phyloP scores from a whole-genome alignment of 2,113 vertebrate genomes.

The Hippocampus guttulatus region DNA sequence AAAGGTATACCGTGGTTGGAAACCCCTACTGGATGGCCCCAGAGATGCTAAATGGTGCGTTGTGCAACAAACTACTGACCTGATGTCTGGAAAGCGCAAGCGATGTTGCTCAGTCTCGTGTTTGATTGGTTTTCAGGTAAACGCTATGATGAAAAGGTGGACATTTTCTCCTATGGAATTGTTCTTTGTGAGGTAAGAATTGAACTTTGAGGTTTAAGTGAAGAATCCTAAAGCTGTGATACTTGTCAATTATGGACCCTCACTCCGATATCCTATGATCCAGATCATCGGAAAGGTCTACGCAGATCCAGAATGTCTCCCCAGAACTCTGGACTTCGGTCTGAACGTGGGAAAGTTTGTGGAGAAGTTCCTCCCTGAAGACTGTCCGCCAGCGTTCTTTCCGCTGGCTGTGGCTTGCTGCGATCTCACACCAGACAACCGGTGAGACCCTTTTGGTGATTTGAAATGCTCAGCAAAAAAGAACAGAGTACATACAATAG shows the following conservation, averaged over 20 bases:
- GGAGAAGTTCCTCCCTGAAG: conserved; percentile 92
- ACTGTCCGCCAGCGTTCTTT: conserved; percentile 91
- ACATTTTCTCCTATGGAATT: conserved; percentile 96
- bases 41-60: conserved; percentile 93
- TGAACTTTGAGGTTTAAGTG: too few relatives aligned
- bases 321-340: conserved; percentile 91
- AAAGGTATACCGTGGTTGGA: conserved; percentile 94
- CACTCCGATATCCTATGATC: not conserved
- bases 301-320: conserved; percentile 92
- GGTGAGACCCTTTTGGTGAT: conserved; percentile 66
- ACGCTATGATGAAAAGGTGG: conserved; percentile 95
- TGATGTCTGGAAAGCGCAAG: not conserved
- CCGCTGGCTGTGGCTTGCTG: conserved; percentile 91
- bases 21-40: conserved; percentile 99
- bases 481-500: not conserved
- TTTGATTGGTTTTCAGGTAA: conserved; percentile 76
- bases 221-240: too few relatives aligned
- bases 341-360: conserved; percentile 91
- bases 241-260: not conserved
- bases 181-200: conserved; percentile 90
- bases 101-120: not conserved
- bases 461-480: not conserved
- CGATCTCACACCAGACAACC: conserved; percentile 86
- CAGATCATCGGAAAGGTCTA: conserved; percentile 98
- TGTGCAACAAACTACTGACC: not conserved